phyloP scores from a whole-genome alignment of 2,888 invertebrate genomes.

The Rhagium mordax region DNA sequence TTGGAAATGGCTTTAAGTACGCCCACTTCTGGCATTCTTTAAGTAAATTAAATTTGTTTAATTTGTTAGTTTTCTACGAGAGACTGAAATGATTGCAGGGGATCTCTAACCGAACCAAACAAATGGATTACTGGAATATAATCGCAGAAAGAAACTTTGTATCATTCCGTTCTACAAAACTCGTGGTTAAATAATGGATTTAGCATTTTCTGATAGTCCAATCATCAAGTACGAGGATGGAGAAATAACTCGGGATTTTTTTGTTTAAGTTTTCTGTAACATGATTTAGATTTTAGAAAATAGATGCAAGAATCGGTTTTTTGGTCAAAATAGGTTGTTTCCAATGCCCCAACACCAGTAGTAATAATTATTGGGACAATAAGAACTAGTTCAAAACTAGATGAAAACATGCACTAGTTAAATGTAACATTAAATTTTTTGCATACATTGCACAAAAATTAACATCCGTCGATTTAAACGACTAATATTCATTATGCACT shows the following conservation, averaged over 20 bases:
- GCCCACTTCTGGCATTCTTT: conserved; percentile 37
- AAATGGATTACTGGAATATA: conserved; percentile 9
- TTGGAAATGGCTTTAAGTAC: conserved; percentile 33
- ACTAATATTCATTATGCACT: not conserved
- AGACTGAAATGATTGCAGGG: not conserved
- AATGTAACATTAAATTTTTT: not conserved
- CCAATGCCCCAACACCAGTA: too few relatives aligned
- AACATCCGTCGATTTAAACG: not conserved
- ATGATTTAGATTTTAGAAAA: too few relatives aligned
- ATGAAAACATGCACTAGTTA: too few relatives aligned
- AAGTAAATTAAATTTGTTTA: conserved; percentile 35
- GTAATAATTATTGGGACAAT: too few relatives aligned
- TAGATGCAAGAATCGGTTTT: too few relatives aligned
- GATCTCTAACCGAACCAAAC: not conserved
- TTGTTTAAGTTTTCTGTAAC: too few relatives aligned
- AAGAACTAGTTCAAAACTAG: too few relatives aligned
- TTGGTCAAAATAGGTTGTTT: too few relatives aligned
- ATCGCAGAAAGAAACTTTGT: not conserved
- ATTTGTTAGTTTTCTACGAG: conserved; percentile 29
- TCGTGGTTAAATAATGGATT: not conserved
- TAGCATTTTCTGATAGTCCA: too few relatives aligned
- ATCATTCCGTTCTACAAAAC: not conserved
- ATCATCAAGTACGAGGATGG: too few relatives aligned
- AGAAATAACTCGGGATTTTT: too few relatives aligned
- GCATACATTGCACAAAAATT: not conserved